Conservation (phyloP, 2,113 vertebrate genomes). For the Brevimyrus niger region DNA sequence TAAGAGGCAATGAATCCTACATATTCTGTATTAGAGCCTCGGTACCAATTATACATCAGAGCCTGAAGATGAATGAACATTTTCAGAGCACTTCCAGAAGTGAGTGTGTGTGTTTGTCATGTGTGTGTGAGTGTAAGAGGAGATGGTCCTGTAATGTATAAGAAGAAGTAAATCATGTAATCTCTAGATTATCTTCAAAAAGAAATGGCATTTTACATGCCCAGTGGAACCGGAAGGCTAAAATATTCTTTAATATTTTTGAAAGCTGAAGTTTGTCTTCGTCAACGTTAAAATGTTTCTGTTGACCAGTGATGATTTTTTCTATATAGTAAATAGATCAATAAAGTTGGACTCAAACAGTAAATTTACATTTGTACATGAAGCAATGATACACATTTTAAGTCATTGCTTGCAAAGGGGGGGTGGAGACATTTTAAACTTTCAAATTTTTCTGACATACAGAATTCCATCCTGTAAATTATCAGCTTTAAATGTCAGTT, state of each 20-base stretch:
- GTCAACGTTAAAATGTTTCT: not conserved
- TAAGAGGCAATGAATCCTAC: conserved; percentile 1
- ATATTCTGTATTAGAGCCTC: not conserved
- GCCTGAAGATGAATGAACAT: not conserved
- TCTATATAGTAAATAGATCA: not conserved
- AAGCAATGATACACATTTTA: not conserved
- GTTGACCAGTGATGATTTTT: not conserved
- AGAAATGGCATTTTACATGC: not conserved
- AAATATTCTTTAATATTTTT: not conserved
- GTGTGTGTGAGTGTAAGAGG: not conserved
- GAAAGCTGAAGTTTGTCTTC: not conserved
- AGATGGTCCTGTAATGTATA: not conserved
- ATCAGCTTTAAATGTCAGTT: not conserved
- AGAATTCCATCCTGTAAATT: not conserved
- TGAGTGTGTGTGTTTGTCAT: not conserved
- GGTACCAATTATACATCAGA: not conserved
- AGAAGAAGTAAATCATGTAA: not conserved
- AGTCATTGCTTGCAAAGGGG: not conserved
- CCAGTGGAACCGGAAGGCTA: not conserved
- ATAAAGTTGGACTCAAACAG: not conserved
- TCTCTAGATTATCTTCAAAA: not conserved
- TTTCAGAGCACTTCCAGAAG: not conserved
- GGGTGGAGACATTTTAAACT: not conserved
- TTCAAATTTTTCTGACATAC: not conserved
- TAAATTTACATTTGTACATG: not conserved